Base-by-base conservation (phyloP, 2,797 vertebrate species). In the Coilia nasus region DNA sequence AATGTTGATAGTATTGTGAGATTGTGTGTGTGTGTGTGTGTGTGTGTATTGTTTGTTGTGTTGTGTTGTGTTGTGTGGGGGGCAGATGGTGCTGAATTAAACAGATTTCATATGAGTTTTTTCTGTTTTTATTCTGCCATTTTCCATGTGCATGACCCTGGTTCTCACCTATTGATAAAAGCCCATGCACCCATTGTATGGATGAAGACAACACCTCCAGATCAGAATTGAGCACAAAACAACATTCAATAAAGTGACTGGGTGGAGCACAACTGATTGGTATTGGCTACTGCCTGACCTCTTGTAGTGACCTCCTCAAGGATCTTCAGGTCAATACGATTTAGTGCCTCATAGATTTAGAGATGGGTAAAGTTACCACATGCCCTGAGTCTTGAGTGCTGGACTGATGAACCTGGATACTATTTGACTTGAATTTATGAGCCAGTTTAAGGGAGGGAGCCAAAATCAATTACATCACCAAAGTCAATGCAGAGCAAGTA, bases 201-300 rank as follows among this genome's bases (percentile, higher is more conserved):
- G 57, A 59, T 59, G 57, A 17, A 59, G 28, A 71, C 64, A 71
- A 41, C 67, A 75, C 14, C 28, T 75, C 64, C 67, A 75, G 67
- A 17, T 41, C 28, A 10, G 64, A 31, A 25, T 31, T 31, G 28
- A 71, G 64, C 25, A 15, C 64, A 71, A 31, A 71, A 71, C 62
- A 3, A 3, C 64, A 28, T 71, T 71, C 25, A 31, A 28, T 31
- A 31, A 11, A 71, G 25, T 35, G 67, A 35, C 28, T 75, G 67
- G 28, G 67, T 75, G 28, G 67, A 35, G 28, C 14, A 17, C 67
- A 75, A 28, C 67, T 75, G 67, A 75, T 75, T 75, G 67, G 28
- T 75, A 75, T 75, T 75, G 67, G 67, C 15, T 75, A 14, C 31
- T 1, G 67, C 4, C 67, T 75, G 28, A 75, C 67, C 67, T 35